Conservation (phyloP, 2,888 invertebrate genomes). For the Hipparchia sbordonii region DNA sequence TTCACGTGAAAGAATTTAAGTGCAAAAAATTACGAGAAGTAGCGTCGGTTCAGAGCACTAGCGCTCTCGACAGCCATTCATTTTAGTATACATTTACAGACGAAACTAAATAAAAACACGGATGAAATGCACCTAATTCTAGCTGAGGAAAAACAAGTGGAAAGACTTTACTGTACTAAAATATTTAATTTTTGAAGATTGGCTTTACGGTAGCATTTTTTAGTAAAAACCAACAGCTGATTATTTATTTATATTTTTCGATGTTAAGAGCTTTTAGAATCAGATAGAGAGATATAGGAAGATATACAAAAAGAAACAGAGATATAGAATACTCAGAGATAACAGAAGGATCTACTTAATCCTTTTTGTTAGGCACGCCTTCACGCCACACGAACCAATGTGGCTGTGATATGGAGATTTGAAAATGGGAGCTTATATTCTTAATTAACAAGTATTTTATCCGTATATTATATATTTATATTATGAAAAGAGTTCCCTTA, state of each 20-base stretch:
- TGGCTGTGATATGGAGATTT: no score
- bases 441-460: no score
- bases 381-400: no score
- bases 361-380: no score
- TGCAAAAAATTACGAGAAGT: slow-evolving; percentile 32
- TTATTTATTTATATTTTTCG: not conserved
- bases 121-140: slow-evolving; percentile 17
- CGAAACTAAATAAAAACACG: slow-evolving; percentile 24
- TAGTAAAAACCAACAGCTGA: not conserved
- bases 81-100: slow-evolving; percentile 31
- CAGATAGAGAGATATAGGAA: no score
- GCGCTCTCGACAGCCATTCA: slow-evolving; percentile 29
- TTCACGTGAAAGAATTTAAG: slow-evolving; percentile 35
- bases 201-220: not conserved
- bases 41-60: slow-evolving; percentile 20
- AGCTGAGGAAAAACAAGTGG: not conserved
- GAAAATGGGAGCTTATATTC: no score
- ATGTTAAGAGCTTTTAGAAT: no score
- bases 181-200: slow-evolving; percentile 1
- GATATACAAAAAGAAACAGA: no score
- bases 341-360: no score
- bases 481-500: no score
- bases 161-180: slow-evolving; percentile 11
- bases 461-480: no score
- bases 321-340: no score